A percentile compares a stretch with the other conserved stretches of the same genome.
phyloP scores from a whole-genome alignment of 2,797 vertebrate genomes.

The Psittacula echo region DNA sequence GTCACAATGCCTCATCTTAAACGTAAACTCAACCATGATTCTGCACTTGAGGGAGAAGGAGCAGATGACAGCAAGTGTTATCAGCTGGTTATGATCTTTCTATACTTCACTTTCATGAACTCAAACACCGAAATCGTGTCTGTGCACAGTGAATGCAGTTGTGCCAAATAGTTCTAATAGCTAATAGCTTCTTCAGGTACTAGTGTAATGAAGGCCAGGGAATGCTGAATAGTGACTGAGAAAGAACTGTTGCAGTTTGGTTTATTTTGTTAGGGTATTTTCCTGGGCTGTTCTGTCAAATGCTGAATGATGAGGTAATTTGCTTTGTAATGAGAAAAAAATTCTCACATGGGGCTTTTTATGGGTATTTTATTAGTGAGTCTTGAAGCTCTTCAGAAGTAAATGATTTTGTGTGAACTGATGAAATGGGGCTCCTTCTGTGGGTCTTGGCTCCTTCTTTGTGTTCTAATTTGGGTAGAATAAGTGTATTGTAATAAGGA shows the following conservation, averaged over 20 bases:
- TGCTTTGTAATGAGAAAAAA: not conserved
- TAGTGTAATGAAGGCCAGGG: not conserved
- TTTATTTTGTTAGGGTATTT: not conserved
- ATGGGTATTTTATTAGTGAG: not conserved
- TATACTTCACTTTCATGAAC: not conserved
- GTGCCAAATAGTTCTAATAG: not conserved
- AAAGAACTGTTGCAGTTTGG: not conserved
- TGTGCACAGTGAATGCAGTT: rapidly evolving
- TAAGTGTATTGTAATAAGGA: not conserved
- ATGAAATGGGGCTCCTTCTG: not conserved
- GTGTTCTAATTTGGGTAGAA: not conserved
- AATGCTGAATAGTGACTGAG: not conserved
- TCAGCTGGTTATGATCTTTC: not conserved
- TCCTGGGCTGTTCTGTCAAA: not conserved
- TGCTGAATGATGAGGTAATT: not conserved
- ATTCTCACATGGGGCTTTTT: not conserved
- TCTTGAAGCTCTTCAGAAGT: not conserved
- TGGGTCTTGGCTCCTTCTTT: not conserved
- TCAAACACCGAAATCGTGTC: not conserved
- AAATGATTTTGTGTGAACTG: not conserved
- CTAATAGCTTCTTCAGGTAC: not conserved
- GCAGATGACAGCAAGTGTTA: not conserved
- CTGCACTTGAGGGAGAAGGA: not conserved
- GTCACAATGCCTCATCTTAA: not conserved
- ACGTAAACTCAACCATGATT: rapidly evolving